Percentiles rank a stretch among this genome's conserved stretches.
These are phyloP conservation scores for Micronycteris hirsuta DNA, from an alignment of 2,113 vertebrate species.

Conservation along the genomic window DNA sequence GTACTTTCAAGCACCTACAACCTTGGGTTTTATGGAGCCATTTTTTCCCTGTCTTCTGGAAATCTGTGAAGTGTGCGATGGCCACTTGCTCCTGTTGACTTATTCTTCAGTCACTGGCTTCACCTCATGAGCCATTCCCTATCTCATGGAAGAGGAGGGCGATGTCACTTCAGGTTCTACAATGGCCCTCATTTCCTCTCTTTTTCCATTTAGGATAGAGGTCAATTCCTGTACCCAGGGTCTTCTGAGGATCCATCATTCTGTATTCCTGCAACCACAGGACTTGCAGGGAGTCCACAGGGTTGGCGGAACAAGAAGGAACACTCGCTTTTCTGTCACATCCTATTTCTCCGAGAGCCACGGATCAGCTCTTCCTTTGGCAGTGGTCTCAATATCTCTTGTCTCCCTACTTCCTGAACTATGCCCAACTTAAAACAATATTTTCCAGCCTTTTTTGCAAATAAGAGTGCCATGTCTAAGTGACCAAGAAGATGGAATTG, in stretches of 20 bases:
- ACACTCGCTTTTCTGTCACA: no score
- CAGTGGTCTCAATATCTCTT: neutral
- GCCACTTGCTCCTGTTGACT: neutral
- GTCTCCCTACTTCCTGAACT: neutral
- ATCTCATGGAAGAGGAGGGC: neutral
- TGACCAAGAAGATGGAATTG: neutral
- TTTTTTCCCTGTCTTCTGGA: neutral
- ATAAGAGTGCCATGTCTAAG: neutral
- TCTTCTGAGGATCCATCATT: neutral
- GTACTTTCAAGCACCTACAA: neutral
- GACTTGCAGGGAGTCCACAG: neutral
- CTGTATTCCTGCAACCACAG: neutral
- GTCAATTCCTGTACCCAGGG: neutral
- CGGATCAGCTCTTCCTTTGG: neutral
- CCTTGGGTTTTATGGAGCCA: no score
- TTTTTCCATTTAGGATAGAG: neutral
- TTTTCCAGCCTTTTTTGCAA: neutral
- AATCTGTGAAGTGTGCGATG: accelerated
- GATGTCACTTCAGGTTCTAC: neutral
- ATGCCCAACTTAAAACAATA: neutral
- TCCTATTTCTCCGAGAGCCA: neutral
- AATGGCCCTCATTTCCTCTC: neutral
- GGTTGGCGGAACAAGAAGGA: neutral
- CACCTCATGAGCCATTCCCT: neutral
- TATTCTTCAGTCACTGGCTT: neutral